Conservation (phyloP, 2,113 vertebrate species). For the Zosterops japonicus region DNA sequence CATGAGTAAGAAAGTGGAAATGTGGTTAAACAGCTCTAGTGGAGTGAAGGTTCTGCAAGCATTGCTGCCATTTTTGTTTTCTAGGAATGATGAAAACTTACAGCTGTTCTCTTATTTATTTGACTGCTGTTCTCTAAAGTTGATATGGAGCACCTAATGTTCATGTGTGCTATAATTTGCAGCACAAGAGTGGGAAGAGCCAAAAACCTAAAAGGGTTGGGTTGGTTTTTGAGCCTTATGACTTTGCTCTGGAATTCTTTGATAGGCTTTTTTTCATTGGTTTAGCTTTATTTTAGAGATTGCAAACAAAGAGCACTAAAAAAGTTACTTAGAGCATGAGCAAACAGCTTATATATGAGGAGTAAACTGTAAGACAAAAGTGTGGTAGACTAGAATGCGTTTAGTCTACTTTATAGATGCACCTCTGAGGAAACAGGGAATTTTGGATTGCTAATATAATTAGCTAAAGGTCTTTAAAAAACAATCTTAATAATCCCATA, state of each 20-base stretch:
- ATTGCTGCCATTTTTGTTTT: background rate
- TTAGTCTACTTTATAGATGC: background rate
- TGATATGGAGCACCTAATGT: background rate
- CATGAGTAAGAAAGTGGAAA: background rate
- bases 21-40: background rate
- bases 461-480: background rate
- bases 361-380: background rate
- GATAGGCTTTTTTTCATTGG: background rate
- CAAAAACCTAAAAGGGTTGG: rapidly evolving
- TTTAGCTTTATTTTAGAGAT: background rate
- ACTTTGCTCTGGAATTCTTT: background rate
- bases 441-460: background rate
- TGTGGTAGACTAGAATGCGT: rapidly evolving
- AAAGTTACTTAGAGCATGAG: background rate
- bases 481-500: background rate
- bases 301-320: background rate
- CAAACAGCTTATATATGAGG: background rate
- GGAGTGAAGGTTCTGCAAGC: background rate
- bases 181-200: background rate
- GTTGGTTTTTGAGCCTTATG: background rate
- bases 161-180: background rate
- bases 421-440: background rate
- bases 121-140: background rate
- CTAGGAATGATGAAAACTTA: background rate
- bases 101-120: background rate